phyloP scores from a whole-genome alignment of 2,888 invertebrate genomes.

The Oxyteleia sp. region DNA sequence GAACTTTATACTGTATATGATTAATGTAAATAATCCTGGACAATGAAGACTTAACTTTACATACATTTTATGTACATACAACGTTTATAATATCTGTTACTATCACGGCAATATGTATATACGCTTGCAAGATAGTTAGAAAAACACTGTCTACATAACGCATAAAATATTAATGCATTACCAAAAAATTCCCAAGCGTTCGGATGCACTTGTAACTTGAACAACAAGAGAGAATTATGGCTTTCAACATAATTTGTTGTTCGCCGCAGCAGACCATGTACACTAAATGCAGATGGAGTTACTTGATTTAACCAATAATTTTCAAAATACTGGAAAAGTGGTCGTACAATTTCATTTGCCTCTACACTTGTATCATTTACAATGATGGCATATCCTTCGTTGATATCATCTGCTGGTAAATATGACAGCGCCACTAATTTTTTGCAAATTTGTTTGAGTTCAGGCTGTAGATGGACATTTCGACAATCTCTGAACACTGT shows the following conservation, averaged over 20 bases:
- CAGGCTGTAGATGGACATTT: conserved; percentile 1
- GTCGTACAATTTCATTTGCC: background rate
- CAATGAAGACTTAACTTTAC: too few species aligned
- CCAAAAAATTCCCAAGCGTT: conserved; percentile 31
- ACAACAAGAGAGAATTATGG: conserved; percentile 8
- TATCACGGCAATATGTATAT: too few species aligned
- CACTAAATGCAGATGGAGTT: conserved; percentile 10
- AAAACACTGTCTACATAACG: too few species aligned
- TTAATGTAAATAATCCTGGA: too few species aligned
- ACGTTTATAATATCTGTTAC: too few species aligned
- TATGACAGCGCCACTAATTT: conserved; percentile 29
- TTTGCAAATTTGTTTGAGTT: conserved; percentile 13
- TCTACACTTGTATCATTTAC: background rate
- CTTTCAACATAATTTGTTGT: conserved; percentile 40
- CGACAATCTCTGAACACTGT: background rate
- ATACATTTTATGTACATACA: too few species aligned
- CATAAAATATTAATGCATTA: too few species aligned
- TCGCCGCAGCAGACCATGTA: background rate
- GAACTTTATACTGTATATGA: too few species aligned
- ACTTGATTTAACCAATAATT: conserved; percentile 15
- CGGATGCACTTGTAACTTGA: conserved; percentile 31
- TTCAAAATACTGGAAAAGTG: conserved; percentile 18
- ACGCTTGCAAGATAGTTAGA: too few species aligned
- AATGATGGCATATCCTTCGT: background rate
- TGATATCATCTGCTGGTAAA: conserved; percentile 9